phyloP scores from a whole-genome alignment of 1,140 invertebrate species.

The Aporrectodea caliginosa region DNA sequence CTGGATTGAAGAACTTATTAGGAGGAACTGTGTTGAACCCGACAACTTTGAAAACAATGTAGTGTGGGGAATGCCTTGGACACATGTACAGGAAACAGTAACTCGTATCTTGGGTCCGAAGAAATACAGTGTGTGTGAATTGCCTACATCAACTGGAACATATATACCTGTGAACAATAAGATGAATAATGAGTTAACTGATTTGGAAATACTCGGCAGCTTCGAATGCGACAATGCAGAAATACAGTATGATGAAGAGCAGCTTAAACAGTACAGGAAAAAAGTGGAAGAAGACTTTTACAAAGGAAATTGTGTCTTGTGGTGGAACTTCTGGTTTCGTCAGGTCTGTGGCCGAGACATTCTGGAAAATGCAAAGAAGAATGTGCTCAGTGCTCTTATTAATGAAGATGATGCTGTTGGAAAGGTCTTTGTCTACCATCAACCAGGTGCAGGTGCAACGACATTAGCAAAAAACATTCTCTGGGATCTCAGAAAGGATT shows the following conservation, averaged over 20 bases:
- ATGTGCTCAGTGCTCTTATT: slow-evolving; percentile 32
- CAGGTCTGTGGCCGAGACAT: slow-evolving; percentile 39
- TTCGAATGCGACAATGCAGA: slow-evolving; percentile 33
- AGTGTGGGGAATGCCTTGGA: slow-evolving; percentile 37
- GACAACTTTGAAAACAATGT: slow-evolving; percentile 28
- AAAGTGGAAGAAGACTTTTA: slow-evolving; percentile 38
- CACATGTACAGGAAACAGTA: slow-evolving; percentile 35
- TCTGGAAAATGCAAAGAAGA: slow-evolving; percentile 28
- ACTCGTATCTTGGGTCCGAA: slow-evolving; percentile 26
- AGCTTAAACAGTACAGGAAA: neutral
- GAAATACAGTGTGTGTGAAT: slow-evolving; percentile 8
- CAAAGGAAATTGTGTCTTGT: slow-evolving; percentile 37
- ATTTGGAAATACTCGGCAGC: slow-evolving; percentile 39
- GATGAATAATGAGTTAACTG: slow-evolving; percentile 37
- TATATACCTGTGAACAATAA: slow-evolving; percentile 36
- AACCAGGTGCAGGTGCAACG: slow-evolving; percentile 44
- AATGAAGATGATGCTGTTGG: slow-evolving; percentile 31
- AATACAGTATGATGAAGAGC: neutral
- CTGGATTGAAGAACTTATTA: slow-evolving; percentile 33
- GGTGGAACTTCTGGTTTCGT: slow-evolving; percentile 42
- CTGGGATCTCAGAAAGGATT: slow-evolving; percentile 39
- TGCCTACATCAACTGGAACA: slow-evolving; percentile 37
- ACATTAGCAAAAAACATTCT: slow-evolving; percentile 41
- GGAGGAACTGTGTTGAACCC: slow-evolving; percentile 31
- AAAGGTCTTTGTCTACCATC: slow-evolving; percentile 38